Evolutionary conservation across 2,113 vertebrate species (phyloP).

Genomic region (Triplophysa siluroides): DNA sequence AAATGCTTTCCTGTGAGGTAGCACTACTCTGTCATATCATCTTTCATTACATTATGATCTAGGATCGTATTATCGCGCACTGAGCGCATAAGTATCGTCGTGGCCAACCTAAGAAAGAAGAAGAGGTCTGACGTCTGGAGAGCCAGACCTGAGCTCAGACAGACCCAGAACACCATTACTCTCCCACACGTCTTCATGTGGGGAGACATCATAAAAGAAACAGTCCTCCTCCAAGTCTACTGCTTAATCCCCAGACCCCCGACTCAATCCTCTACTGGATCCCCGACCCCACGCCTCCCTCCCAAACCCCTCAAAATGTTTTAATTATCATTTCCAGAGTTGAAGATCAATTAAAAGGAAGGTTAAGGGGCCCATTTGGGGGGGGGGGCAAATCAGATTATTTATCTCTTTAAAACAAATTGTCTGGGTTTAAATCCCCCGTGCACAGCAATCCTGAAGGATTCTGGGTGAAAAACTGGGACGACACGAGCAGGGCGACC

Average conservation of each 20-base stretch:
- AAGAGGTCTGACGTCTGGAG: slow-evolving; percentile 53
- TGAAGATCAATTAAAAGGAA: slow-evolving; percentile 93
- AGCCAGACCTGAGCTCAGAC: slow-evolving; percentile 53
- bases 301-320: slow-evolving; percentile 86
- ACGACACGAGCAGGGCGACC: slow-evolving; percentile 63
- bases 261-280: slow-evolving; percentile 63
- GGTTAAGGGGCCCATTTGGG: slow-evolving; percentile 81
- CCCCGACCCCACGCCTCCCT: slow-evolving; percentile 53
- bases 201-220: slow-evolving; percentile 42
- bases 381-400: slow-evolving; percentile 87
- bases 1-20: slow-evolving; percentile 28
- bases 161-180: slow-evolving; percentile 53
- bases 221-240: slow-evolving; percentile 23
- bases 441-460: slow-evolving; percentile 79
- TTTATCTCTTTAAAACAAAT: slow-evolving; percentile 93
- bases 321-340: slow-evolving; percentile 94
- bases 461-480: slow-evolving; percentile 72
- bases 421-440: slow-evolving; percentile 84
- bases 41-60: slow-evolving; percentile 38
- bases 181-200: background rate
- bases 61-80: background rate
- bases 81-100: background rate
- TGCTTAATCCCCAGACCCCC: slow-evolving; percentile 48
- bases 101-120: slow-evolving; percentile 44
- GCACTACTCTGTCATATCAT: slow-evolving; percentile 21